phyloP scores from a whole-genome alignment of 2,888 invertebrate species.

The Caenorhabditis sinica region DNA sequence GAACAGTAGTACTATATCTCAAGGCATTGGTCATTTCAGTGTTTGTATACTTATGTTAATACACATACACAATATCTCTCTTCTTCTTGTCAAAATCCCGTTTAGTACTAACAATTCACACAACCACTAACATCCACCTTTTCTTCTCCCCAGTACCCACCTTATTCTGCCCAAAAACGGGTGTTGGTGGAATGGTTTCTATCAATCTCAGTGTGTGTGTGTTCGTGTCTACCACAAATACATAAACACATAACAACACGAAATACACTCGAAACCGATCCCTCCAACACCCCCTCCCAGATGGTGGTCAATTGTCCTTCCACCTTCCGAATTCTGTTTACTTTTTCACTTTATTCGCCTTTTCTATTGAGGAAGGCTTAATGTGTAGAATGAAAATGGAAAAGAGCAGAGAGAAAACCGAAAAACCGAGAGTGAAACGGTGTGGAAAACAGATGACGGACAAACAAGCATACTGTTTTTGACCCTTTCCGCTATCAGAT shows the following conservation, averaged over 20 bases:
- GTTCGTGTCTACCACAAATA: conserved; percentile 37
- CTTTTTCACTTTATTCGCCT: conserved; percentile 62
- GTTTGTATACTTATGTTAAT: conserved; percentile 44
- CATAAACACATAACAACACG: conserved; percentile 23
- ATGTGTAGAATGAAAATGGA: conserved; percentile 32
- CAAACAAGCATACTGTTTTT: conserved; percentile 25
- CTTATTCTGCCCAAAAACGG: conserved; percentile 6
- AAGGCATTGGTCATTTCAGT: conserved; percentile 18
- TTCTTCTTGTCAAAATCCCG: conserved; percentile 37
- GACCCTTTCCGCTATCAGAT: conserved; percentile 26
- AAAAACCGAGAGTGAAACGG: background rate
- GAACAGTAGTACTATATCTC: background rate
- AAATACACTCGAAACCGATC: conserved; percentile 46
- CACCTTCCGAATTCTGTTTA: conserved; percentile 44
- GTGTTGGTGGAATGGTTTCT: conserved; percentile 20
- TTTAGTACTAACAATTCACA: conserved; percentile 33
- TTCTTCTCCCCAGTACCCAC: conserved; percentile 3
- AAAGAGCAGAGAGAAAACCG: background rate
- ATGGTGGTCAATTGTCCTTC: conserved; percentile 47
- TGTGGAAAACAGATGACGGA: conserved; percentile 26
- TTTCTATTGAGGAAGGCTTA: conserved; percentile 56
- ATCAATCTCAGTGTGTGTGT: conserved; percentile 26
- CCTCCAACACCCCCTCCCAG: background rate
- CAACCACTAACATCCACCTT: background rate
- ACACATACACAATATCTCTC: conserved; percentile 21